Conservation (phyloP, 1,140 invertebrate species). For the Neodiprion pinetum region DNA sequence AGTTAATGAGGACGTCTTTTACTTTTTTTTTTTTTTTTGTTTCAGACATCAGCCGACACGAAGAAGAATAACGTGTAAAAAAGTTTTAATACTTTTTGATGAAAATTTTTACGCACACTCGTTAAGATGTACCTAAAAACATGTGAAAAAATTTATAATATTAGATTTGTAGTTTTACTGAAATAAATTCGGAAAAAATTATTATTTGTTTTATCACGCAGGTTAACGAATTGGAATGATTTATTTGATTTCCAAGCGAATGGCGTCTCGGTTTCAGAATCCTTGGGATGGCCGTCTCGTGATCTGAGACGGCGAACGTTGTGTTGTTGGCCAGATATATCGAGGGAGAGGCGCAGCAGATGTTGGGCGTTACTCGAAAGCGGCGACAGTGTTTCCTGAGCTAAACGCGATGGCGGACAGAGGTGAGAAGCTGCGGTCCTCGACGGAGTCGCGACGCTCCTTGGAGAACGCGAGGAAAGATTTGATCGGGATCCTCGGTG, state of each 20-base stretch:
- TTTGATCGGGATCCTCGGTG: conserved; percentile 32
- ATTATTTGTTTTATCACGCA: too few relatives aligned
- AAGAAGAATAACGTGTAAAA: too few relatives aligned
- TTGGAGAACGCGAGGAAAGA: conserved; percentile 40
- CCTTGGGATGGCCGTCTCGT: background rate
- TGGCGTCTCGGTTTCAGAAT: background rate
- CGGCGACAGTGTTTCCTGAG: conserved; percentile 22
- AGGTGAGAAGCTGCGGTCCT: conserved; percentile 19
- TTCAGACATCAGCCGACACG: conserved; percentile 41
- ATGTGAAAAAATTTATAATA: too few relatives aligned
- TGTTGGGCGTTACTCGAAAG: conserved; percentile 33
- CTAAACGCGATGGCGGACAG: conserved; percentile 38
- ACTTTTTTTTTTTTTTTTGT: conserved; percentile 29
- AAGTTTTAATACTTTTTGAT: too few relatives aligned
- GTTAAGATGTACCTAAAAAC: too few relatives aligned
- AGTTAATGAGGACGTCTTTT: conserved; percentile 39
- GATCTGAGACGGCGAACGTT: background rate
- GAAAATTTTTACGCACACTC: too few relatives aligned
- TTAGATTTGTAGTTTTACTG: too few relatives aligned
- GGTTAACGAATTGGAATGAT: too few relatives aligned
- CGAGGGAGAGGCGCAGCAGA: conserved; percentile 30
- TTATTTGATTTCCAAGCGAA: background rate
- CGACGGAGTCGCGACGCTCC: conserved; percentile 23
- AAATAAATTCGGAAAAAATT: background rate
- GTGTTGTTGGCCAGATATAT: conserved; percentile 28